Conservation (phyloP, 2,888 invertebrate genomes). For the Chymomyza procnemis region DNA sequence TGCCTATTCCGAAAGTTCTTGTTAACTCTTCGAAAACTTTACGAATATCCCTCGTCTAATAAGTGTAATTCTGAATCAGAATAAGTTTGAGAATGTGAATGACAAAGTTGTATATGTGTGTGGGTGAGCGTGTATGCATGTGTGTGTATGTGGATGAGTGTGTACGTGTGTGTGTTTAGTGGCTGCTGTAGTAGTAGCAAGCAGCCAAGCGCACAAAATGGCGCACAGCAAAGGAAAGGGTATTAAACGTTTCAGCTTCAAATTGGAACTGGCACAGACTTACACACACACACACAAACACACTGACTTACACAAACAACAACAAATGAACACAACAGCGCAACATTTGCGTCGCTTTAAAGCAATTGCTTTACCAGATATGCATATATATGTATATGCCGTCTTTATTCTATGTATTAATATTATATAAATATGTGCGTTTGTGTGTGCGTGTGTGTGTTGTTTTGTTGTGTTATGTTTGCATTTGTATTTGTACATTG, state of each 20-base stretch:
- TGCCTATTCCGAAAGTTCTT: not conserved
- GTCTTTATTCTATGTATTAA: not conserved
- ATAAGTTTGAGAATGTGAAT: not conserved
- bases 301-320: not conserved
- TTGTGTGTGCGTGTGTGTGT: not conserved
- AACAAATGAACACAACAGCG: constrained; percentile 31
- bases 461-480: not conserved
- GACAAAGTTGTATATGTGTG: not conserved
- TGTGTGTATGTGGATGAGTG: not conserved
- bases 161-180: constrained; percentile 26
- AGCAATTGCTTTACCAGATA: not conserved
- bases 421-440: not conserved
- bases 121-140: not conserved
- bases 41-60: not conserved
- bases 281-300: not conserved
- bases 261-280: constrained; percentile 19
- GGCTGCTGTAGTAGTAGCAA: constrained; percentile 21
- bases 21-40: not conserved
- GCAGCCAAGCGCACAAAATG: constrained; percentile 53
- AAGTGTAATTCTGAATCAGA: not conserved
- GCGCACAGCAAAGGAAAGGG: constrained; percentile 35
- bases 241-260: constrained; percentile 55
- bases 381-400: not conserved
- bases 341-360: constrained; percentile 25
- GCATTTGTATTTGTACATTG: constrained; percentile 23